Evolutionary conservation across 2,888 invertebrate genomes (phyloP).

Genomic region (Lomographa bimaculata): DNA sequence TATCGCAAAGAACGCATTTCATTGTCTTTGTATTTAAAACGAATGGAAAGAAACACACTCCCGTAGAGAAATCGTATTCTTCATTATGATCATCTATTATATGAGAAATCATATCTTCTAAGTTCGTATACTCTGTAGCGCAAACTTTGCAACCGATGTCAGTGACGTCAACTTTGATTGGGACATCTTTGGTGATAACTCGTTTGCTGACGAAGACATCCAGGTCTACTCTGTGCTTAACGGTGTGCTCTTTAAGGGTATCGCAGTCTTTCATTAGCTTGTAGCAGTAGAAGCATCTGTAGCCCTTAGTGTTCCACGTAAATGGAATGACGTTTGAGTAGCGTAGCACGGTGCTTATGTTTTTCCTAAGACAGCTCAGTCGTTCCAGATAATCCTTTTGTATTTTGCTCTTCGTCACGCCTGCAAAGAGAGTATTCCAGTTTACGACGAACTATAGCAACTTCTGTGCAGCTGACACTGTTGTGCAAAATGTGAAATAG

Average conservation of each 20-base stretch:
- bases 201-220: conserved; percentile 48
- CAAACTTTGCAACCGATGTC: conserved; percentile 57
- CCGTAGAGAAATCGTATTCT: conserved; percentile 46
- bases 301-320: conserved; percentile 64
- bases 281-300: conserved; percentile 63
- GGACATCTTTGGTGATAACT: conserved; percentile 62
- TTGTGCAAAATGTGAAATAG: no score
- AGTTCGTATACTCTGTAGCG: conserved; percentile 31
- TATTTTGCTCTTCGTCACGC: conserved; percentile 40
- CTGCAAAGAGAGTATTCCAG: conserved; percentile 58
- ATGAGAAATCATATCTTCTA: conserved; percentile 56
- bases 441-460: no score
- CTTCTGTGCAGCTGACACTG: no score
- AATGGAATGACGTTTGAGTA: conserved; percentile 62
- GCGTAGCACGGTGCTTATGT: conserved; percentile 53
- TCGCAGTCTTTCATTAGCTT: conserved; percentile 56
- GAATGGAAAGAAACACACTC: conserved; percentile 61
- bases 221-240: conserved; percentile 50
- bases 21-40: conserved; percentile 47
- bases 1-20: conserved; percentile 54
- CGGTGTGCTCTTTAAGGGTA: conserved; percentile 50
- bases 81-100: conserved; percentile 44
- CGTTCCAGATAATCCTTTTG: conserved; percentile 48
- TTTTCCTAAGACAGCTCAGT: conserved; percentile 50
- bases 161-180: conserved; percentile 61